Conservation (phyloP, 2,797 vertebrate genomes). For the Odontamblyopus lacepedii region DNA sequence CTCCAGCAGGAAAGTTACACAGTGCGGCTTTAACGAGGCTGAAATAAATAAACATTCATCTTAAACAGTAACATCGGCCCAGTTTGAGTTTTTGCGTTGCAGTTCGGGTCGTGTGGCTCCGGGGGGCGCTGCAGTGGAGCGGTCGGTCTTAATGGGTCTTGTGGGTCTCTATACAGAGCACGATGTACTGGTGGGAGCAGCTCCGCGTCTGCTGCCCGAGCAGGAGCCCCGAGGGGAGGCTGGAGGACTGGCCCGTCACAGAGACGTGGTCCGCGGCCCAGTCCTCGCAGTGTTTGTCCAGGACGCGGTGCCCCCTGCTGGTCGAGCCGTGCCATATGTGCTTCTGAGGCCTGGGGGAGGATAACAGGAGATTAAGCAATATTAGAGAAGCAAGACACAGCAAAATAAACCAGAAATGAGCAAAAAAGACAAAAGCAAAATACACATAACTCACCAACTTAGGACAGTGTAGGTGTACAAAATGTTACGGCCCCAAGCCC, state of each 20-base stretch:
- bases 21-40: too few relatives aligned
- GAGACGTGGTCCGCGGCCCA: slow-evolving; percentile 85
- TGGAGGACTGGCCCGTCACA: slow-evolving; percentile 87
- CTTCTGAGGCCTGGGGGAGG: slow-evolving; percentile 86
- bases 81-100: slow-evolving; percentile 13
- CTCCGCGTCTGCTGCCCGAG: slow-evolving; percentile 89
- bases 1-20: too few relatives aligned
- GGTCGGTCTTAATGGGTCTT: slow-evolving; percentile 54
- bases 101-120: slow-evolving; percentile 5
- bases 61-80: slow-evolving; percentile 10
- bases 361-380: background rate
- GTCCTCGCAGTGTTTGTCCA: slow-evolving; percentile 90
- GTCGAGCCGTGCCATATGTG: slow-evolving; percentile 92
- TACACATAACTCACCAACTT: too few relatives aligned
- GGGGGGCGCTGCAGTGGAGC: slow-evolving; percentile 23
- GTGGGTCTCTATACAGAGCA: slow-evolving; percentile 92
- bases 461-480: too few relatives aligned
- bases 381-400: too few relatives aligned
- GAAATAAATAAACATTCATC: slow-evolving; percentile 34
- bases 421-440: too few relatives aligned
- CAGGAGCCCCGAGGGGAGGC: slow-evolving; percentile 83
- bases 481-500: too few relatives aligned
- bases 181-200: slow-evolving; percentile 87
- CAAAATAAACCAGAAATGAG: too few relatives aligned
- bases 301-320: slow-evolving; percentile 77